These are phyloP conservation scores for Drosophila flavopinicola DNA, from an alignment of 2,888 invertebrate species.

Conservation along the genomic window DNA sequence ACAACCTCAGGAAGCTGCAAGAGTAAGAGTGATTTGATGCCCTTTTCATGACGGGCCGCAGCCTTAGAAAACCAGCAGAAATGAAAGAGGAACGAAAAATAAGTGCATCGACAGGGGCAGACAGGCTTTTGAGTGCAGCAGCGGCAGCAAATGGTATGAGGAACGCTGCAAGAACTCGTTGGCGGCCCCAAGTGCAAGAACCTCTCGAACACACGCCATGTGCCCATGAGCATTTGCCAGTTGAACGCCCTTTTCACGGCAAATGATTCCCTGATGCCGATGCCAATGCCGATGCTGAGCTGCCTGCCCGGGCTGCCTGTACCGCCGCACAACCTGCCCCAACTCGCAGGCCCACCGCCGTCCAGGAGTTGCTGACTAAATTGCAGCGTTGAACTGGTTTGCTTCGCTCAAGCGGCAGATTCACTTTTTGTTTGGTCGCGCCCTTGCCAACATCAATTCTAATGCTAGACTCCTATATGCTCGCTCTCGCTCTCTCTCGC, in stretches of 20 bases:
- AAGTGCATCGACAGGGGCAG: conserved; percentile 32
- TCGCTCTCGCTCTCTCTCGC: conserved; percentile 19
- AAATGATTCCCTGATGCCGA: conserved; percentile 81
- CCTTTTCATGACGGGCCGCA: conserved; percentile 76
- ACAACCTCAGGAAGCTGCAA: conserved; percentile 67
- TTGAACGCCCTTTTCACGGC: conserved; percentile 85
- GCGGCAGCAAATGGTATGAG: conserved; percentile 5
- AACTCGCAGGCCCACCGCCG: conserved; percentile 47
- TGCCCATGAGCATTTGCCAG: conserved; percentile 75
- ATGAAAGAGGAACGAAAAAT: conserved; percentile 5
- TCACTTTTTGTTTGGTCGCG: conserved; percentile 75
- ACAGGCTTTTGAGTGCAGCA: conserved; percentile 12
- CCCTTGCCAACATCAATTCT: conserved; percentile 54
- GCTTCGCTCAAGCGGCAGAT: conserved; percentile 72
- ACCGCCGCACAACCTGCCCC: conserved; percentile 66
- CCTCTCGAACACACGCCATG: conserved; percentile 70
- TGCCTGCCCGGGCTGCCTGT: conserved; percentile 38
- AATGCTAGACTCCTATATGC: conserved; percentile 41
- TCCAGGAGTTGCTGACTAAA: conserved; percentile 54
- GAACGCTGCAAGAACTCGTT: conserved; percentile 34
- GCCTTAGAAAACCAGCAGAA: conserved; percentile 49
- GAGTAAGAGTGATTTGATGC: conserved; percentile 81
- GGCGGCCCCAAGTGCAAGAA: conserved; percentile 64
- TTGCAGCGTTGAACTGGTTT: conserved; percentile 69
- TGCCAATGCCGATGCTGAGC: conserved; percentile 44